Evolutionary conservation across 2,797 vertebrate genomes (phyloP).

Genomic region (Syngnathus acus): DNA sequence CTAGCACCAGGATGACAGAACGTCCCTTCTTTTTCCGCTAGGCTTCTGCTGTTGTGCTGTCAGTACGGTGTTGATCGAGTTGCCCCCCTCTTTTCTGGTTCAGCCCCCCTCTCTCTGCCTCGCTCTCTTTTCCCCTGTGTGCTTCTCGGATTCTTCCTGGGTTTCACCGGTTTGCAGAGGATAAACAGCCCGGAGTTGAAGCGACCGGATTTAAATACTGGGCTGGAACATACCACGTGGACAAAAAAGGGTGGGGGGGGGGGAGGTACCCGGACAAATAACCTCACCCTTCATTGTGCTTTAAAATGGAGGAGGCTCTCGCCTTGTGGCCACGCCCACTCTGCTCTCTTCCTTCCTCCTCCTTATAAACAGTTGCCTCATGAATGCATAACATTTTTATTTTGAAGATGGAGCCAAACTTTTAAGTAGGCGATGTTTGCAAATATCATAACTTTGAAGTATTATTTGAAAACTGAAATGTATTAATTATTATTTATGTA

Average conservation of each 20-base stretch:
- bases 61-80: slow-evolving; percentile 13
- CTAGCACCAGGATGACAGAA: slow-evolving; percentile 11
- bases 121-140: slow-evolving; percentile 15
- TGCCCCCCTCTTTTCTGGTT: slow-evolving; percentile 16
- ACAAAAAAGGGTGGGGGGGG: slow-evolving; percentile 15
- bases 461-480: neutral
- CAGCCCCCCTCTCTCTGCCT: slow-evolving; percentile 7
- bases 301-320: slow-evolving; percentile 44
- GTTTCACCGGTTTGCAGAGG: slow-evolving; percentile 45
- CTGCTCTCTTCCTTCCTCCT: slow-evolving; percentile 12
- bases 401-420: neutral
- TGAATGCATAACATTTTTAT: neutral
- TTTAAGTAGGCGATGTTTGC: neutral
- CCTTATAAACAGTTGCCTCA: slow-evolving; percentile 22
- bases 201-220: slow-evolving; percentile 66
- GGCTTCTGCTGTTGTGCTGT: slow-evolving; percentile 20
- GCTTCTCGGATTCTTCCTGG: slow-evolving; percentile 54
- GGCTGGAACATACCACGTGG: slow-evolving; percentile 63
- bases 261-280: slow-evolving; percentile 35
- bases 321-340: slow-evolving; percentile 34
- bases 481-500: too few species aligned
- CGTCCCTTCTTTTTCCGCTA: slow-evolving; percentile 12
- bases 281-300: slow-evolving; percentile 44
- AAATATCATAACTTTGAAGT: neutral
- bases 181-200: slow-evolving; percentile 47